These are phyloP conservation scores for Ernsta delagoae DNA, from an alignment of 2,888 invertebrate species.

Conservation along the genomic window DNA sequence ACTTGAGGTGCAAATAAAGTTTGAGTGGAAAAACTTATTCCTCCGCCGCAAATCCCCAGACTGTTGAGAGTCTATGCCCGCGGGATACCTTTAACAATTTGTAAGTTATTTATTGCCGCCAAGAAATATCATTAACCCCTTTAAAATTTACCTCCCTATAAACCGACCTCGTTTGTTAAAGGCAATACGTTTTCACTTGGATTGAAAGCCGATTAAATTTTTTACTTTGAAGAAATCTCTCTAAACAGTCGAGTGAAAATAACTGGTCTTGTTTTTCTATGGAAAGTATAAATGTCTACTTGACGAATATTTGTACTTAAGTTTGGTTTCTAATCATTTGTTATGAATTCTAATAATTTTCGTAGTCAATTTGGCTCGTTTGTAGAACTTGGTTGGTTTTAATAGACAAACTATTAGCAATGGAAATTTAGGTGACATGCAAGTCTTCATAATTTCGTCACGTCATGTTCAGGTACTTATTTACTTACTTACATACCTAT, in stretches of 20 bases:
- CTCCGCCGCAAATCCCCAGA: conserved; percentile 64
- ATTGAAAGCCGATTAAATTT: conserved; percentile 48
- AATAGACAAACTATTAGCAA: conserved; percentile 65
- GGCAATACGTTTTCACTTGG: conserved; percentile 50
- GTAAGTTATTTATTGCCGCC: conserved; percentile 81
- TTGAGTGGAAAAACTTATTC: conserved; percentile 83
- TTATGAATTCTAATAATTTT: conserved; percentile 68
- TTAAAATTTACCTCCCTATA: conserved; percentile 66
- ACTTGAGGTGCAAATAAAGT: conserved; percentile 82
- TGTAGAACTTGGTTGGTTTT: conserved; percentile 56
- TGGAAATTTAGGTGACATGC: conserved; percentile 78
- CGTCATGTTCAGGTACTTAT: no score
- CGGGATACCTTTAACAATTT: conserved; percentile 80
- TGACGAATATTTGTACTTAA: conserved; percentile 52
- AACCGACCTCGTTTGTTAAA: conserved; percentile 57
- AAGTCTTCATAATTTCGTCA: conserved; percentile 58
- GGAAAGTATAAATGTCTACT: conserved; percentile 44
- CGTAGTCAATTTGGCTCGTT: conserved; percentile 67
- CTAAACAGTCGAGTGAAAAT: conserved; percentile 14
- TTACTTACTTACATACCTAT: no score
- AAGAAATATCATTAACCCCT: conserved; percentile 81
- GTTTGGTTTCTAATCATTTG: conserved; percentile 57
- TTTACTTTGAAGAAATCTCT: conserved; percentile 40
- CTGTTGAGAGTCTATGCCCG: conserved; percentile 66
- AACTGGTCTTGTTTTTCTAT: conserved; percentile 35